Percentiles rank a stretch among this genome's conserved stretches.
Conservation (phyloP, 1,140 invertebrate genomes). For the Drosophila pruinosa region DNA sequence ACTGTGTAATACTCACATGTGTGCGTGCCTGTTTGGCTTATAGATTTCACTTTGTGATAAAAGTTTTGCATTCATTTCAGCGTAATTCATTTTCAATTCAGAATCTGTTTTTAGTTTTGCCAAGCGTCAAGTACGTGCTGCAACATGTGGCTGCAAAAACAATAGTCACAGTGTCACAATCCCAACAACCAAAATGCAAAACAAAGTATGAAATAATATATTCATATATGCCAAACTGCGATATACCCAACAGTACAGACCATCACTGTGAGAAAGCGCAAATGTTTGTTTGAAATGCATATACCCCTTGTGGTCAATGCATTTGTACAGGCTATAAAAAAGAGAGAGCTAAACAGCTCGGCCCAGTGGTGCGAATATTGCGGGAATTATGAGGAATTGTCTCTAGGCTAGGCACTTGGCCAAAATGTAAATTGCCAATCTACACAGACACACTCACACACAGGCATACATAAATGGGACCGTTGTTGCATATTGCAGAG, state of each 20-base stretch:
- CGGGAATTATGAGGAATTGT: constrained; percentile 75
- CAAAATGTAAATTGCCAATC: constrained; percentile 65
- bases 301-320: not conserved
- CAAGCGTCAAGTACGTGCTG: constrained; percentile 55
- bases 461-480: not conserved
- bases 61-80: constrained; percentile 69
- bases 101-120: constrained; percentile 47
- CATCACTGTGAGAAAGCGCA: not conserved
- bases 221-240: no score
- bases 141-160: constrained; percentile 56
- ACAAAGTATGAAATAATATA: not conserved
- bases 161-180: constrained; percentile 22
- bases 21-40: constrained; percentile 44
- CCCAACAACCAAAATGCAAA: not conserved
- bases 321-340: constrained; percentile 12
- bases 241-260: constrained; percentile 5
- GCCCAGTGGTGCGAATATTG: constrained; percentile 29
- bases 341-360: constrained; percentile 44
- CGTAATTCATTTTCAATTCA: constrained; percentile 73
- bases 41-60: constrained; percentile 65
- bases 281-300: not conserved
- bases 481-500: constrained; percentile 23
- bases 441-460: not conserved
- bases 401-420: constrained; percentile 65
- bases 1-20: not conserved